These are phyloP conservation scores for Ictalurus punctatus DNA, from an alignment of 2,113 vertebrate species.

Conservation along the genomic window DNA sequence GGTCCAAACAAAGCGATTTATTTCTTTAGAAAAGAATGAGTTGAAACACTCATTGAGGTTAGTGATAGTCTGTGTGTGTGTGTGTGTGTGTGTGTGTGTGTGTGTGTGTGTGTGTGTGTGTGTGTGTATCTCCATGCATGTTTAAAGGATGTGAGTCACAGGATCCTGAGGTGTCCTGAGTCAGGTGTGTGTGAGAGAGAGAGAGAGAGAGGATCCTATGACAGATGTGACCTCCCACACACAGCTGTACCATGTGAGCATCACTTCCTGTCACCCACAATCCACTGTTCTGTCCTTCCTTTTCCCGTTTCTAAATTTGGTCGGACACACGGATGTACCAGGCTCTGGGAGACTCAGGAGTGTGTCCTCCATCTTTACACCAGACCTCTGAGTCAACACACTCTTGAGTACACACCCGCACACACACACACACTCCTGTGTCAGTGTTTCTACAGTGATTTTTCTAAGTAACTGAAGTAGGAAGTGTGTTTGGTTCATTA, in stretches of 20 bases:
- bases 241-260: constrained; percentile 34
- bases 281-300: constrained; percentile 45
- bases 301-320: constrained; percentile 45
- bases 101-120: constrained; percentile 31
- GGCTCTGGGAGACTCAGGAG: not conserved
- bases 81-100: not conserved
- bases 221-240: constrained; percentile 39
- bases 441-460: not conserved
- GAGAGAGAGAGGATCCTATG: constrained; percentile 24
- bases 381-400: not conserved
- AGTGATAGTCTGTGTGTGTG: not conserved
- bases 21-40: too few relatives aligned
- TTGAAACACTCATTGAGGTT: too few relatives aligned
- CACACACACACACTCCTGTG: not conserved
- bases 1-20: not conserved
- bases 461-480: not conserved
- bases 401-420: not conserved
- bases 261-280: constrained; percentile 49
- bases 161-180: not conserved
- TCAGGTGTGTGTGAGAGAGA: not conserved
- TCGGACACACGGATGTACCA: constrained; percentile 25
- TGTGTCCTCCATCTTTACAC: not conserved
- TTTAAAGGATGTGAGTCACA: constrained; percentile 39
- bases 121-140: not conserved
- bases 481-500: not conserved